Percentiles rank a stretch among this genome's conserved stretches.
Conservation (phyloP, 2,797 vertebrate genomes). For the Rachycentron canadum region DNA sequence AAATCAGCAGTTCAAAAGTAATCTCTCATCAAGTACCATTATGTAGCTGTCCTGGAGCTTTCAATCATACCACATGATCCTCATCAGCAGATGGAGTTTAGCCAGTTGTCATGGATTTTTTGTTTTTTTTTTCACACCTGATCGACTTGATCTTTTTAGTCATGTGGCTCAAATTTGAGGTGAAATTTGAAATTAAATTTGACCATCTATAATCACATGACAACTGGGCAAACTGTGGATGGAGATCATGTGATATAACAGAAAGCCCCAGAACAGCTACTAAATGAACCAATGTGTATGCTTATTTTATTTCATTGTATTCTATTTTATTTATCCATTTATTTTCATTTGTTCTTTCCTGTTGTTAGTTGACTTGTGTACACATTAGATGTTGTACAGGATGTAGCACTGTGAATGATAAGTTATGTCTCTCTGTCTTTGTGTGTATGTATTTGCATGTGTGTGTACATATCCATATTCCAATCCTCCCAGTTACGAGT, state of each 20-base stretch:
- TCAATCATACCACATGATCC: background rate
- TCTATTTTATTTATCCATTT: background rate
- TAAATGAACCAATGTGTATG: background rate
- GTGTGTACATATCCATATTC: conserved; percentile 53
- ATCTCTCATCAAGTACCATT: background rate
- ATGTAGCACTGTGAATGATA: conserved; percentile 29
- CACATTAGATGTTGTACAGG: conserved; percentile 3
- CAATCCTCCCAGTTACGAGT: conserved; percentile 54
- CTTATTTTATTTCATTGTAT: background rate
- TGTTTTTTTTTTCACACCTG: no score
- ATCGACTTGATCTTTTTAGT: background rate
- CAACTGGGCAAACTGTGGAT: background rate
- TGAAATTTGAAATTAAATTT: background rate
- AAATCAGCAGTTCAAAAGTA: background rate
- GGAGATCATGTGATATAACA: background rate
- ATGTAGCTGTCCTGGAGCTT: background rate
- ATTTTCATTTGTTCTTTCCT: background rate
- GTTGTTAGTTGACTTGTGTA: conserved; percentile 1
- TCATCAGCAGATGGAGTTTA: background rate
- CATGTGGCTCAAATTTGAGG: background rate
- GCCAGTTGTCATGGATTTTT: background rate
- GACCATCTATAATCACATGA: background rate
- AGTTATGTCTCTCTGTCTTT: conserved; percentile 17
- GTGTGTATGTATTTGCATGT: conserved; percentile 17
- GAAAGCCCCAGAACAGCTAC: background rate